Percentiles rank a stretch among this genome's conserved stretches.
Evolutionary conservation across 2,113 vertebrate genomes (phyloP).

Genomic region (Pygoscelis adeliae): DNA sequence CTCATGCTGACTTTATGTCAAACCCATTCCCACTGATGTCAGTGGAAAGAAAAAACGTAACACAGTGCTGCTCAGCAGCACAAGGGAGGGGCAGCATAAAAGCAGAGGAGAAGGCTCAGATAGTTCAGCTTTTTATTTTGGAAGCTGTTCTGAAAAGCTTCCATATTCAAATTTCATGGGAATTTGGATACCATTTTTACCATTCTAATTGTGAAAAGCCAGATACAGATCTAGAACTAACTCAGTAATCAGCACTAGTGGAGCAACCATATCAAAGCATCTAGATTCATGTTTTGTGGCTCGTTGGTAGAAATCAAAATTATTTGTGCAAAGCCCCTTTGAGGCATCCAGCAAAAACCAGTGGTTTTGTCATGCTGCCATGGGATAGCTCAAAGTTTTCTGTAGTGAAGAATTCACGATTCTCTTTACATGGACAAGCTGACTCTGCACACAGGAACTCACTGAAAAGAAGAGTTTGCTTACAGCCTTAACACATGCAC

Average conservation of each 20-base stretch:
- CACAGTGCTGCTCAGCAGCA: background rate
- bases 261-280: background rate
- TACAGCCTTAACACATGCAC: background rate
- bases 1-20: background rate
- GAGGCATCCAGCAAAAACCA: background rate
- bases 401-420: background rate
- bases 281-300: background rate
- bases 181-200: background rate
- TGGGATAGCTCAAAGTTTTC: background rate
- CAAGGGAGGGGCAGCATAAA: background rate
- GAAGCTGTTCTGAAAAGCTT: background rate
- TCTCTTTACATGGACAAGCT: background rate
- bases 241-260: background rate
- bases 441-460: background rate
- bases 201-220: background rate
- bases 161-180: background rate
- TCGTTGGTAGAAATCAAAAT: background rate
- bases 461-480: background rate
- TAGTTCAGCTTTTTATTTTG: background rate
- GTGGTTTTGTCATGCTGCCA: background rate
- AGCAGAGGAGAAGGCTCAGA: background rate
- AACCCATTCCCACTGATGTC: background rate
- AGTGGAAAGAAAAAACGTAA: background rate
- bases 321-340: background rate
- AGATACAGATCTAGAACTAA: background rate